These are phyloP conservation scores for Triplophysa dalaica DNA, from an alignment of 2,113 vertebrate species.

Conservation along the genomic window DNA sequence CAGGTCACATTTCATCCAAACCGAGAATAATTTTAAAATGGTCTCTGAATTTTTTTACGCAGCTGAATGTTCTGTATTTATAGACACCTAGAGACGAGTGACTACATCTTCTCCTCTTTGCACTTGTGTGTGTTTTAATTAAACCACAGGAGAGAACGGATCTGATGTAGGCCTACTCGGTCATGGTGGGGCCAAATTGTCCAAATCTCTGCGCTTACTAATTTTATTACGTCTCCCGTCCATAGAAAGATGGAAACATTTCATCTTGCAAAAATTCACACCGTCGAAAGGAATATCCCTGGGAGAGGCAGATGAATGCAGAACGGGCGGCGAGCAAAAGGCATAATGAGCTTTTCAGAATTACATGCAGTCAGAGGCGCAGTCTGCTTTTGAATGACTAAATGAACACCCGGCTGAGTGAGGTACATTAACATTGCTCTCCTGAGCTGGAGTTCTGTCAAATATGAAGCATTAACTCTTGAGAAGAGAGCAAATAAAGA, in stretches of 20 bases:
- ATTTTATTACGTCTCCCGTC: slow-evolving; percentile 60
- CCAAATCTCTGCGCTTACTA: slow-evolving; percentile 58
- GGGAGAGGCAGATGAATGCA: slow-evolving; percentile 31
- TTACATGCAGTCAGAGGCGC: slow-evolving; percentile 45
- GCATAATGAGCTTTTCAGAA: slow-evolving; percentile 50
- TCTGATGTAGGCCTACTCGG: slow-evolving; percentile 64
- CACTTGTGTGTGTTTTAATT: slow-evolving; percentile 59
- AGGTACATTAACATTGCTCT: slow-evolving; percentile 32
- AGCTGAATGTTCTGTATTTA: too few species aligned
- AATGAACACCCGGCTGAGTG: slow-evolving; percentile 34
- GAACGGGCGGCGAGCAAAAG: slow-evolving; percentile 14
- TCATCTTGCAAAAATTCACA: slow-evolving; percentile 30
- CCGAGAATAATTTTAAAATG: too few species aligned
- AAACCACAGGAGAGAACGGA: slow-evolving; percentile 65
- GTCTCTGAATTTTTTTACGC: too few species aligned
- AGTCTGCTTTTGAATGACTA: slow-evolving; percentile 40
- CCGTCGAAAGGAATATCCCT: slow-evolving; percentile 34
- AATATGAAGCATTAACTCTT: slow-evolving; percentile 20
- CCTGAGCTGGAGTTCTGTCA: slow-evolving; percentile 8
- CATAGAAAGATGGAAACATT: slow-evolving; percentile 37
- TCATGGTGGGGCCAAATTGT: slow-evolving; percentile 55
- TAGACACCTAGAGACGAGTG: slow-evolving; percentile 21
- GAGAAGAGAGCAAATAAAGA: slow-evolving; percentile 31
- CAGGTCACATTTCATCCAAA: too few species aligned
- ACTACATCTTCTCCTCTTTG: slow-evolving; percentile 14